Base-by-base conservation (phyloP, 2,113 vertebrate species). In the Cromileptes altivelis region DNA sequence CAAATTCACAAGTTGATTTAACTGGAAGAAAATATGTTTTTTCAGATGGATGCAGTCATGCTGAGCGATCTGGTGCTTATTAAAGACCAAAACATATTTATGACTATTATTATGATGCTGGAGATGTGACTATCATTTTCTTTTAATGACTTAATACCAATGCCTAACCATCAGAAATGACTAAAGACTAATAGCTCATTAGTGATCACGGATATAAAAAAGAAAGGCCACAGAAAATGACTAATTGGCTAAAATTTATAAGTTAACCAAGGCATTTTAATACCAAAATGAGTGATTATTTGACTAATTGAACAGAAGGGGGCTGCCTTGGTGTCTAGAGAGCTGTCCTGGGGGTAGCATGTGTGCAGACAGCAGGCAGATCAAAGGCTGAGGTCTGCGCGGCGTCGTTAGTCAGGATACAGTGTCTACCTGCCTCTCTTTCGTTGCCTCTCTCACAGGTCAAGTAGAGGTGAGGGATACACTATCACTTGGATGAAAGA, bases 381-480 rank as follows among this genome's bases (percentile, higher is more conserved):
- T 90, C 86, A 83, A 84, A 87, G 78, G 42, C 75, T 78, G 79
- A 84, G 84, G 80, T 75, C 85, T 71, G 55, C 45, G 82, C 58
- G 81, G 68, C 72, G 69, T 82, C 84, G 71, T 89, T 92, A 85
- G 72, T 85, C 85, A 81, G 88, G 77, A 87, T 68, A 72, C 79
- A 37, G 80, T 64, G 75, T 88, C 78, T 85, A 87, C 81, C 89
- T 86, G 65, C 85, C 30, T 57, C 33, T 40, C 61, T 84, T 60
- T 75, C 67, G 17, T 37, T 45, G 53, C 15, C 56, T 82, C 70
- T 71, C 71, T 90, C 8, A 57, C 70, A 80, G 87, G 87, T 94
- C 92, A 94, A 69, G 72, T 61, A 80, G 76, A 89, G 93, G 88
- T 89, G 78, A 94, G 87, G 79, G 84, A 82, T 73, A 90, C 76